Evolutionary conservation across 1,140 invertebrate species (phyloP), one percentile per base, ranked within the genome.

Genomic region (Cryptotermes secundus): DNA sequence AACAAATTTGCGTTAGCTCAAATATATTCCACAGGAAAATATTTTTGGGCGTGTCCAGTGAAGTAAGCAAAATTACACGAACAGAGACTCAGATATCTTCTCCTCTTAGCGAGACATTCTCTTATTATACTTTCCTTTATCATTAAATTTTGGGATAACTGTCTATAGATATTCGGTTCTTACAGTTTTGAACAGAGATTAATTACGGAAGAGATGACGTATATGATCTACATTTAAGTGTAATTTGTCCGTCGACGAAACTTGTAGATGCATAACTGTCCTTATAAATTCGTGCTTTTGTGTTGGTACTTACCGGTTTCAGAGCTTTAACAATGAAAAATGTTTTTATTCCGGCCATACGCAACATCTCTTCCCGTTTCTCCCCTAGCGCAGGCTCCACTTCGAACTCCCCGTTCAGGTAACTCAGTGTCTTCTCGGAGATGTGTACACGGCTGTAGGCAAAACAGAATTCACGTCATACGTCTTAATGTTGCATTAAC

Each of bases 371-470:
- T 90, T 98, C 95, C 45, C 97, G 90, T 85, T 95, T 93, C 87
- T 98, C 97, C 1, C 97, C 98, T 87, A 96, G 95, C 0, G 96
- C 98, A 1, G 96, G 95, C 89, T 99, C 97, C 80, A 98, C 97
- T 90, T 98, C 96, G 88, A 99, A 99, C 89, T 98, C 96, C 12
- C 95, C 96, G 87, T 96, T 96, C 45, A 99, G 91, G 88, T 96
- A 98, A 86, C 95, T 94, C 83, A 98, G 90, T 0, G 98, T 99
- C 86, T 96, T 95, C 88, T 98, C 96, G 19, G 98, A 99, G 87
- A 99, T 96, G 90, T 99, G 98, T 10, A 99, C 98, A 87, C 96
- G 93, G 86, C 96, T 97, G 90, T 59, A 91, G 90, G 83, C 85
- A 87, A 83, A 87, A 85, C 65, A 83, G 34, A 86, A 10, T 42